phyloP scores from a whole-genome alignment of 2,888 invertebrate genomes.

The Nemoura dubitans region DNA sequence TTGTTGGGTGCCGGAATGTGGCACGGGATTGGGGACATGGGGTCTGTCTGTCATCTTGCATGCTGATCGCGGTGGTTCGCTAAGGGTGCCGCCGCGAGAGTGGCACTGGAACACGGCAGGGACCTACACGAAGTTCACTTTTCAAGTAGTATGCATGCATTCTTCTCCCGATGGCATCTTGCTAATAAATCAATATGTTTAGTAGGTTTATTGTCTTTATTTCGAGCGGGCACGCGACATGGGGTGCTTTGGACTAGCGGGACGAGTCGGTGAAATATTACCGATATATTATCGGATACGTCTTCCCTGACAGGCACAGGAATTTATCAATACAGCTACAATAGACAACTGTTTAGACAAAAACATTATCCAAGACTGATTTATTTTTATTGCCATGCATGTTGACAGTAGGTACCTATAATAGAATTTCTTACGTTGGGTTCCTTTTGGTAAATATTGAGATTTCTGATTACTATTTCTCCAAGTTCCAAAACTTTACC shows the following conservation, averaged over 20 bases:
- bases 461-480: not conserved
- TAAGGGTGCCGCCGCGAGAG: not conserved
- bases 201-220: not conserved
- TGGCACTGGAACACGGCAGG: no score
- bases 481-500: not conserved
- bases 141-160: not conserved
- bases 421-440: not conserved
- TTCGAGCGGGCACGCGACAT: not conserved
- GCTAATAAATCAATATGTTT: slow-evolving; percentile 12
- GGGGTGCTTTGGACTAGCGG: not conserved
- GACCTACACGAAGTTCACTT: not conserved
- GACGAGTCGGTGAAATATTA: not conserved
- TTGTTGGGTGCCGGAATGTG: no score
- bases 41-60: no score
- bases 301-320: not conserved
- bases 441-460: not conserved
- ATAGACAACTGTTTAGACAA: not conserved
- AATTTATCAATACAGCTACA: not conserved
- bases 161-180: not conserved
- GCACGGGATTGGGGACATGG: no score
- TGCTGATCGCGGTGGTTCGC: not conserved
- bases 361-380: not conserved
- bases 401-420: not conserved
- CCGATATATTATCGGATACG: not conserved
- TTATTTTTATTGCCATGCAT: not conserved